Evolutionary conservation across 1,140 invertebrate species (phyloP).

Genomic region (Microvelia longipes): DNA sequence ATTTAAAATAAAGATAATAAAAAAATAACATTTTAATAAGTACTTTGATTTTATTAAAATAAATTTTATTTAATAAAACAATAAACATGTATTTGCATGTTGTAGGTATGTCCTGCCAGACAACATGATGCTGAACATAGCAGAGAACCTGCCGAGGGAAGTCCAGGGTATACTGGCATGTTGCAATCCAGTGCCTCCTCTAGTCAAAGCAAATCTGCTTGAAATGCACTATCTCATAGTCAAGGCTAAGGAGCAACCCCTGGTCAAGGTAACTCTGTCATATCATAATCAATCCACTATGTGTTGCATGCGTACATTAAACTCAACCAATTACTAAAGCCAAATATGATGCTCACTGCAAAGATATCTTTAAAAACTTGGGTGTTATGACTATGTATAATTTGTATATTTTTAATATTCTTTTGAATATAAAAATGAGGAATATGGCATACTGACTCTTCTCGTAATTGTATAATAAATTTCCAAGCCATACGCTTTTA

Average conservation of each 20-base stretch:
- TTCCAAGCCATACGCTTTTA: neutral
- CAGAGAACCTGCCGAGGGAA: slow-evolving; percentile 79
- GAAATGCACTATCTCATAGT: slow-evolving; percentile 61
- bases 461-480: neutral
- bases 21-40: too few species aligned
- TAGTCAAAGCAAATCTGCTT: slow-evolving; percentile 60
- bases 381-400: too few species aligned
- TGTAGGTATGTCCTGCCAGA: slow-evolving; percentile 80
- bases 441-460: neutral
- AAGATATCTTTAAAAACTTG: too few species aligned
- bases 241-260: slow-evolving; percentile 53
- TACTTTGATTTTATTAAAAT: too few species aligned
- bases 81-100: slow-evolving; percentile 9
- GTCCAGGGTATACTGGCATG: slow-evolving; percentile 84
- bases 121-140: slow-evolving; percentile 85
- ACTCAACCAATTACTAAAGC: neutral
- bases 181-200: slow-evolving; percentile 81
- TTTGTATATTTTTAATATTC: too few species aligned
- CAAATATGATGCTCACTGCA: too few species aligned
- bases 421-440: too few species aligned
- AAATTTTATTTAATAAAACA: too few species aligned
- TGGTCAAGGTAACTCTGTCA: slow-evolving; percentile 40
- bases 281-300: too few species aligned
- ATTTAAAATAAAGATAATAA: too few species aligned
- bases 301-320: neutral